Conservation (phyloP, 37 sponge, comb jelly and placozoan species). For the Spongilla lacustris region DNA sequence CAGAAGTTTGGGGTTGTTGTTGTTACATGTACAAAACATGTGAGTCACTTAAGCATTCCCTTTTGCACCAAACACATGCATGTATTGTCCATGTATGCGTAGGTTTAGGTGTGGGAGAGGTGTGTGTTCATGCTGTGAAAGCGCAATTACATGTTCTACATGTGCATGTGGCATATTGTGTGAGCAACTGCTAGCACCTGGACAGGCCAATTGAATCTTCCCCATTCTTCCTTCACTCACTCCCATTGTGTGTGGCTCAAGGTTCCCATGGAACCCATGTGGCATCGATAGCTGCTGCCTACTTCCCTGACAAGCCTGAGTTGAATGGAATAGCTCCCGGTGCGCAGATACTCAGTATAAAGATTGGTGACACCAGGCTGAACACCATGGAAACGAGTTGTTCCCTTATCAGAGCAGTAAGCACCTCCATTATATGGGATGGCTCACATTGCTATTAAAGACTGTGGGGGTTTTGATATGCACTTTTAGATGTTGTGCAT, state of each 20-base stretch:
- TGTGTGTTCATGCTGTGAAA: too few relatives aligned
- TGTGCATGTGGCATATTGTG: not conserved
- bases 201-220: not conserved
- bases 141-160: not conserved
- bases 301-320: constrained; percentile 81
- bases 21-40: too few relatives aligned
- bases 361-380: constrained; percentile 89
- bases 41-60: too few relatives aligned
- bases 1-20: too few relatives aligned
- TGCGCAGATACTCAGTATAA: constrained; percentile 88
- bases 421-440: constrained; percentile 11
- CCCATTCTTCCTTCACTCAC: not conserved
- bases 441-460: too few relatives aligned
- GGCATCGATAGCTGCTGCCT: constrained; percentile 87
- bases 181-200: not conserved
- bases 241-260: constrained; percentile 6
- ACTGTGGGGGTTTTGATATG: too few relatives aligned
- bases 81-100: too few relatives aligned
- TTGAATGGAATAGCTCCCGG: constrained; percentile 94
- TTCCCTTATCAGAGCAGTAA: constrained; percentile 89
- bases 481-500: too few relatives aligned
- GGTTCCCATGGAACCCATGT: constrained; percentile 98
- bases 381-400: constrained; percentile 89
- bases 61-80: too few relatives aligned
- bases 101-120: too few relatives aligned